phyloP scores from a whole-genome alignment of 2,797 vertebrate genomes.

The Eupleurogrammus muticus region DNA sequence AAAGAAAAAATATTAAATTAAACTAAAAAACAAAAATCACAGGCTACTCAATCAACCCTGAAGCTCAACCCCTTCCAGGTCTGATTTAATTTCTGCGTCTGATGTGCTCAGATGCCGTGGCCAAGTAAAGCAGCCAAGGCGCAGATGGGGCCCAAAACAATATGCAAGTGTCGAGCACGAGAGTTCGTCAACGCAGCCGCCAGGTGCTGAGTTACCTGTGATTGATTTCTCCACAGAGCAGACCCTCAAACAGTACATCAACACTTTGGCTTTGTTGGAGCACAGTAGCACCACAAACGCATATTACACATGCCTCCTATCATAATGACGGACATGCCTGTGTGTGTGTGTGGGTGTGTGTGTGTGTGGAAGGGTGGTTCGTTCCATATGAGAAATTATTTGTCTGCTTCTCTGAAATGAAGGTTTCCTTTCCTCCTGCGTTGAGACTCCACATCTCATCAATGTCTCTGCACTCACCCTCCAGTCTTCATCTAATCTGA shows the following conservation, averaged over 20 bases:
- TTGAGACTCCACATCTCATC: conserved; percentile 52
- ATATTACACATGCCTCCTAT: conserved; percentile 17
- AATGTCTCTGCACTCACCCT: conserved; percentile 50
- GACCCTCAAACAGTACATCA: conserved; percentile 36
- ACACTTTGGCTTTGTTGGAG: conserved; percentile 38
- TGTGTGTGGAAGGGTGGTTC: not conserved
- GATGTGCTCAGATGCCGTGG: conserved; percentile 31
- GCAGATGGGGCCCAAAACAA: conserved; percentile 32
- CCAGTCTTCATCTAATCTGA: conserved; percentile 60
- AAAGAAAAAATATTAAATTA: conserved; percentile 13
- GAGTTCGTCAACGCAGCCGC: conserved; percentile 39
- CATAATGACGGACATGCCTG: conserved; percentile 14
- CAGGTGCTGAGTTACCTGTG: conserved; percentile 44
- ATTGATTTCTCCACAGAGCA: conserved; percentile 51
- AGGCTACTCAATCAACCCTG: conserved; percentile 33
- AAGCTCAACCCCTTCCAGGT: conserved; percentile 29
- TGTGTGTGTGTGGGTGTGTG: conserved; percentile 1
- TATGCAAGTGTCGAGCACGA: conserved; percentile 36
- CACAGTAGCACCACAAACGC: conserved; percentile 40
- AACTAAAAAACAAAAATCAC: not conserved
- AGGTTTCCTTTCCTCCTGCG: conserved; percentile 33
- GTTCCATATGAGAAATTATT: conserved; percentile 21
- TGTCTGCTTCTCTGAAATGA: conserved; percentile 32
- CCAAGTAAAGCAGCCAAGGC: conserved; percentile 24
- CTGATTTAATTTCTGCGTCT: conserved; percentile 53